phyloP scores from a whole-genome alignment of 2,113 vertebrate species.

The Protomyctophum bolini region DNA sequence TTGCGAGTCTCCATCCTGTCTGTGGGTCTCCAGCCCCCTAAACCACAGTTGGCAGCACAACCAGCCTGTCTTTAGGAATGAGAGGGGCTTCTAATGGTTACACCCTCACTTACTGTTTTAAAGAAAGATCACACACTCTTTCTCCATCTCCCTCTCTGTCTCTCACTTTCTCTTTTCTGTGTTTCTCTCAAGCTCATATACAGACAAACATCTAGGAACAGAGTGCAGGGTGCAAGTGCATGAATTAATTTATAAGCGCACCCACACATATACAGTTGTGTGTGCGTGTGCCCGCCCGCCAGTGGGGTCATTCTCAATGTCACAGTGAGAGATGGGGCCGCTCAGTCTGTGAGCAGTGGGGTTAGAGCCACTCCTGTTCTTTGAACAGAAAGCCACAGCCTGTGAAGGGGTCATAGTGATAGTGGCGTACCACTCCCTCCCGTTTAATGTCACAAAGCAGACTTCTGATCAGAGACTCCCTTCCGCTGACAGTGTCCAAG shows the following conservation, averaged over 20 bases:
- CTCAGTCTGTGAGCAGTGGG: slow-evolving; percentile 49
- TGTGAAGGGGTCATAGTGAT: slow-evolving; percentile 61
- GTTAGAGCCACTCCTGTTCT: slow-evolving; percentile 54
- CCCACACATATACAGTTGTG: background rate
- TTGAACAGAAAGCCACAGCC: slow-evolving; percentile 60
- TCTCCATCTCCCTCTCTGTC: slow-evolving; percentile 43
- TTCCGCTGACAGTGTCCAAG: slow-evolving; percentile 50
- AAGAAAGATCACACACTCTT: slow-evolving; percentile 56
- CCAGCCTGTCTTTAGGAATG: slow-evolving; percentile 76
- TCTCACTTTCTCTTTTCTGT: slow-evolving; percentile 9
- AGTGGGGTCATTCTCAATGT: background rate
- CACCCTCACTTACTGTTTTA: slow-evolving; percentile 65
- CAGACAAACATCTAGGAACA: slow-evolving; percentile 59
- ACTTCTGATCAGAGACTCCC: slow-evolving; percentile 41
- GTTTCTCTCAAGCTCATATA: slow-evolving; percentile 40
- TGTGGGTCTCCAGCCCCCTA: slow-evolving; percentile 82
- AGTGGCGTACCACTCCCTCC: slow-evolving; percentile 51
- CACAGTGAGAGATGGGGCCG: slow-evolving; percentile 37
- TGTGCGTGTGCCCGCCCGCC: background rate
- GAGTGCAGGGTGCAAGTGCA: too few relatives aligned
- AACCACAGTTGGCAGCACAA: slow-evolving; percentile 81
- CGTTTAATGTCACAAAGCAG: slow-evolving; percentile 56
- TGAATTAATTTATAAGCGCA: slow-evolving; percentile 5
- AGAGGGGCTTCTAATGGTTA: slow-evolving; percentile 76
- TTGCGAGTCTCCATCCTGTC: slow-evolving; percentile 84